Conservation (phyloP, 2,888 invertebrate genomes). For the Melieria omissa region DNA sequence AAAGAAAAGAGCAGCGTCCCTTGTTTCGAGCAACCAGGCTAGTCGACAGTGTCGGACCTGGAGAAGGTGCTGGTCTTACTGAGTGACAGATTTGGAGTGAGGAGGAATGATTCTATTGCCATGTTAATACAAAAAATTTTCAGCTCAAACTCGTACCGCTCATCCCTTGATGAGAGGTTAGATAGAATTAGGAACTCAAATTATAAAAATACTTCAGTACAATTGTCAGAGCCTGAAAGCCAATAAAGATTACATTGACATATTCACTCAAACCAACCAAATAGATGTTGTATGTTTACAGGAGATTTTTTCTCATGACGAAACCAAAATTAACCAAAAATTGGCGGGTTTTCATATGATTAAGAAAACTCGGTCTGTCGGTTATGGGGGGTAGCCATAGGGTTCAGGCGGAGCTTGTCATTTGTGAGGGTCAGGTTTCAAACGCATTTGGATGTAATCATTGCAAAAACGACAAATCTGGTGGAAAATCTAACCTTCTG, state of each 20-base stretch:
- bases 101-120: background rate
- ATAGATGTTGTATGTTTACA: background rate
- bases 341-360: background rate
- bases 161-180: background rate
- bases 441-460: background rate
- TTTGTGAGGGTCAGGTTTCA: background rate
- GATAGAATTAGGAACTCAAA: background rate
- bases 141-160: background rate
- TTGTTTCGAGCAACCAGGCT: background rate
- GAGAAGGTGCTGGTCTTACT: background rate
- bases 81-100: background rate
- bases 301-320: conserved; percentile 8
- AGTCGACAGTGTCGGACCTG: background rate
- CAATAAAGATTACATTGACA: background rate
- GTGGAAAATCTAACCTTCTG: background rate
- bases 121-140: background rate
- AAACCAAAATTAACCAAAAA: background rate
- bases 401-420: background rate
- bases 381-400: background rate
- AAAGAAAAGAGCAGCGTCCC: background rate
- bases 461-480: background rate
- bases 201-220: background rate
- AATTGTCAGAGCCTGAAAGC: conserved; percentile 10
- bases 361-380: background rate
- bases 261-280: background rate